Percentiles rank a stretch among this genome's conserved stretches.
Evolutionary conservation across 2,113 vertebrate species (phyloP).

Genomic region (Percopsis transmontana): DNA sequence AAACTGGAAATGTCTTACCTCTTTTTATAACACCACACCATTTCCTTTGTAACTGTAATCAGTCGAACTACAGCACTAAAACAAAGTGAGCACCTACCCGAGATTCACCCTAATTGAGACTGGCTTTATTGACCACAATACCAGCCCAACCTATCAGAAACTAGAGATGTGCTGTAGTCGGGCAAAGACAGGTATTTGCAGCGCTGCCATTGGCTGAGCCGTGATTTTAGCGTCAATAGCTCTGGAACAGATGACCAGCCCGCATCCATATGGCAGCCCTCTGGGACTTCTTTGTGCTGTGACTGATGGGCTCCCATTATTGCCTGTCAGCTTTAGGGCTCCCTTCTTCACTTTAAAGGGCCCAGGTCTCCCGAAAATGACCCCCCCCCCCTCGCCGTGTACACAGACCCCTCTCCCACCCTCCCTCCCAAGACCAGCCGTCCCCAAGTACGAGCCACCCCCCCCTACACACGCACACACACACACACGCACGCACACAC

Average conservation of each 20-base stretch:
- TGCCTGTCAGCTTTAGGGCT: conserved; percentile 67
- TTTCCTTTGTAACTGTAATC: conserved; percentile 6
- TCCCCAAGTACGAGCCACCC: neutral
- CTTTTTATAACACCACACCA: neutral
- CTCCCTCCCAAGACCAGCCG: conserved; percentile 10
- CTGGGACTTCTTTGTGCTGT: conserved; percentile 66
- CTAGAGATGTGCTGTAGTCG: conserved; percentile 23
- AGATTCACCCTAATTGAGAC: conserved; percentile 38
- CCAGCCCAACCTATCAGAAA: conserved; percentile 37
- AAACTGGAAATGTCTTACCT: neutral
- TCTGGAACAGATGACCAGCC: conserved; percentile 56
- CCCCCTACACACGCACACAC: neutral
- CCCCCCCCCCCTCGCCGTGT: conserved; percentile 52
- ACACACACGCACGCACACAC: neutral
- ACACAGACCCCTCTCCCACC: conserved; percentile 36
- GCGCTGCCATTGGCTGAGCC: conserved; percentile 32
- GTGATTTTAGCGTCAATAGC: conserved; percentile 33
- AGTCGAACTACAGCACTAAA: conserved; percentile 4
- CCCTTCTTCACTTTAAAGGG: conserved; percentile 48
- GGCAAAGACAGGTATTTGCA: conserved; percentile 20
- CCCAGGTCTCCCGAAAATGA: neutral
- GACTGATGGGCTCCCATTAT: conserved; percentile 68
- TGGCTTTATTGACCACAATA: conserved; percentile 1
- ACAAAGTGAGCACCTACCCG: conserved; percentile 13
- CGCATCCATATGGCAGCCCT: conserved; percentile 71